Conservation (phyloP, 2,888 invertebrate genomes). For the Muschampia plurimacula region DNA sequence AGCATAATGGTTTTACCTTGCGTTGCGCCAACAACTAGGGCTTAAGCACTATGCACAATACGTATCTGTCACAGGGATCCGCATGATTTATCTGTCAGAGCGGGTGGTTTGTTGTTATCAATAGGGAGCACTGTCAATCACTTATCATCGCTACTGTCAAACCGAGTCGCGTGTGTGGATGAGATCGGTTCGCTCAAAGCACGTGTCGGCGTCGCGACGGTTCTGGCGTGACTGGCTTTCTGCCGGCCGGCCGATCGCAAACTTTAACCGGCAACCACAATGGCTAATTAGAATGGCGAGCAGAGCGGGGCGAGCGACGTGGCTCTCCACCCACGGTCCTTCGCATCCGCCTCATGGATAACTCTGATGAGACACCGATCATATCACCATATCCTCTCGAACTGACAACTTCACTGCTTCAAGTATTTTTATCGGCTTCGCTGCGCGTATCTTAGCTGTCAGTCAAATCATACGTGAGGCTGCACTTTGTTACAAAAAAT, state of each 20-base stretch:
- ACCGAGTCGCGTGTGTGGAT: constrained; percentile 54
- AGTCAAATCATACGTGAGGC: neutral
- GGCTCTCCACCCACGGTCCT: constrained; percentile 80
- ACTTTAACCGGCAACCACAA: constrained; percentile 79
- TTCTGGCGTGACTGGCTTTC: constrained; percentile 67
- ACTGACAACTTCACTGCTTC: constrained; percentile 48
- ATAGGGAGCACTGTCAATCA: constrained; percentile 71
- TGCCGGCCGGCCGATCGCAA: constrained; percentile 72
- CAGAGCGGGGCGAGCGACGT: constrained; percentile 66
- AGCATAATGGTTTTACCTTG: constrained; percentile 81
- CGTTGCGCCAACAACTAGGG: constrained; percentile 66
- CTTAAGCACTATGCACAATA: constrained; percentile 59
- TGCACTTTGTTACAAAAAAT: constrained; percentile 15
- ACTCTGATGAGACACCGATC: constrained; percentile 67
- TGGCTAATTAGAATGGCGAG: constrained; percentile 85
- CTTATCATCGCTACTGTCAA: constrained; percentile 73
- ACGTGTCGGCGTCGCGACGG: constrained; percentile 66
- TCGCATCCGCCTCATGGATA: constrained; percentile 79
- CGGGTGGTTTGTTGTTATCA: constrained; percentile 61
- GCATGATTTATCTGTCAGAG: constrained; percentile 63
- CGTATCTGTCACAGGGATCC: constrained; percentile 57
- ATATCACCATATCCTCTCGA: constrained; percentile 59
- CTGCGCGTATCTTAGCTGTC: constrained; percentile 1
- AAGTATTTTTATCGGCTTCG: constrained; percentile 35
- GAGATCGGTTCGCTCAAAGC: constrained; percentile 45